Base-by-base conservation (phyloP, 2,888 invertebrate species). In the Thyatira batis region DNA sequence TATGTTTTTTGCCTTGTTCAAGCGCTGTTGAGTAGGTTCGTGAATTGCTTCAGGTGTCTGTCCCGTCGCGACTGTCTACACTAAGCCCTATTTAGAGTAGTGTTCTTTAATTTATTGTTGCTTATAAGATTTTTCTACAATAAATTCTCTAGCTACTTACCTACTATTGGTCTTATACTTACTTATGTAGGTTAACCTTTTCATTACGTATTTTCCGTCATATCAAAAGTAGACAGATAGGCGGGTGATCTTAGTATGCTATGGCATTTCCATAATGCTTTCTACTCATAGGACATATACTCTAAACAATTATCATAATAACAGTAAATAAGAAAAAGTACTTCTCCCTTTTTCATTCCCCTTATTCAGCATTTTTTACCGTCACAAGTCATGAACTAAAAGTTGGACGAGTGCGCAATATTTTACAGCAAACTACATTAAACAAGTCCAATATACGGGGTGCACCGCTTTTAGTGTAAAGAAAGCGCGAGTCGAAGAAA, bases 11-110 rank as follows among this genome's bases (percentile, higher is more conserved):
- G 51, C 39, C 51, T 50, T 50, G 21, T 51, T 51, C 30, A 55
- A 51, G 21, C 39, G 25, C 28, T 30, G 17, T 48, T 39, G 45
- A 54, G 52, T 46, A 49, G n/a, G n/a, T n/a, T n/a, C 52, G 69
- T 49, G 68, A 67, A 61, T 20, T 11, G 52, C 13, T 50, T n/a
- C 69, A 65, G 57, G 49, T 65, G 69, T 20, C 21, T 27, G 28
- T 48, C 27, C 20, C 48, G 28, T 48, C 27, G 11, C 48, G 17
- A 39, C 33, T 25, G 45, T 52, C 50, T 51, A 56, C 39, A 49
- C 39, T 49, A 53, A 49, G 33, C 50, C 58, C 53, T 56, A 54
- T 58, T 60, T 20, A 21, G 25, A 51, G 33, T 53, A 50, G 56
- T 58, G 23, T 45, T 50, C n/a, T n/a, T n/a, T 52, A 63, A 63